Evolutionary conservation across 2,888 invertebrate species (phyloP).

Genomic region (Standfussiana lucernea): DNA sequence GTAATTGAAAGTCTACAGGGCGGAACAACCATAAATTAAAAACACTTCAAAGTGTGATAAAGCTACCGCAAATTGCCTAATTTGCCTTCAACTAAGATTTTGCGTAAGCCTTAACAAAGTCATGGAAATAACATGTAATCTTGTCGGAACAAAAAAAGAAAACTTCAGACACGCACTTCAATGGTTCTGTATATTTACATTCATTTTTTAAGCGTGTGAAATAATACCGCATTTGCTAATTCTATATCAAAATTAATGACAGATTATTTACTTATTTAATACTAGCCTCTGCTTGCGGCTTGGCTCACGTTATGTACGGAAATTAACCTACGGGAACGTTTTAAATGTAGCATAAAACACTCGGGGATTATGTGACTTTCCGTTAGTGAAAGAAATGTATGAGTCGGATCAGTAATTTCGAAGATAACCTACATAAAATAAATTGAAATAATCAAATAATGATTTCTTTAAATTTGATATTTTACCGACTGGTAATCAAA

Average conservation of each 20-base stretch:
- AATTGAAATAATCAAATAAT: too few species aligned
- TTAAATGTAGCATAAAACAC: too few species aligned
- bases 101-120: constrained; percentile 17
- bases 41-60: background rate
- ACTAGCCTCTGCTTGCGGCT: too few species aligned
- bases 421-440: too few species aligned
- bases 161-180: background rate
- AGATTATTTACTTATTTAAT: too few species aligned
- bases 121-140: constrained; percentile 7
- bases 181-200: background rate
- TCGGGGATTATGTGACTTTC: too few species aligned
- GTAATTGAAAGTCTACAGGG: background rate
- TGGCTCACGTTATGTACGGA: too few species aligned
- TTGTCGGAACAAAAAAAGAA: background rate
- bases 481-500: background rate
- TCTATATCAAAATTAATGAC: background rate
- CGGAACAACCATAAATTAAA: constrained; percentile 8
- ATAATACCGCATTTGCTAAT: background rate
- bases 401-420: too few species aligned
- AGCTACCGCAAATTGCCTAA: constrained; percentile 19
- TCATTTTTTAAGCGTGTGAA: background rate
- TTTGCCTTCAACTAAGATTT: constrained; percentile 18
- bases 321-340: too few species aligned
- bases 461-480: too few species aligned
- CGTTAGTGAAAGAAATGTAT: too few species aligned